These are phyloP conservation scores for Drosophila testacea DNA, from an alignment of 2,888 invertebrate species.

Conservation along the genomic window DNA sequence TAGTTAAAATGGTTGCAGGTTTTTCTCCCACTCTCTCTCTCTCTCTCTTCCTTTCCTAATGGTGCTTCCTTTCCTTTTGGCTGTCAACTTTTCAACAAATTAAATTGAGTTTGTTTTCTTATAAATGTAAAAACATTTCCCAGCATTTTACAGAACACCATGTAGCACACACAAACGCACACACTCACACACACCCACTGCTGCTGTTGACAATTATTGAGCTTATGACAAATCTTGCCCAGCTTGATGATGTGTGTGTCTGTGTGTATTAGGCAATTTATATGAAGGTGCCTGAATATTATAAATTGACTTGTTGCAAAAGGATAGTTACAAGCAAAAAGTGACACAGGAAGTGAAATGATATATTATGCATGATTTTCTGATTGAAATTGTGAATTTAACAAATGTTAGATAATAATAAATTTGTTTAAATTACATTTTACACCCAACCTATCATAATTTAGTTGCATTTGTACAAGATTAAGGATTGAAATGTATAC, in stretches of 20 bases:
- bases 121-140: constrained; percentile 73
- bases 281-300: constrained; percentile 16
- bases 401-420: neutral
- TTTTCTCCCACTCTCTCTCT: constrained; percentile 11
- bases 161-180: constrained; percentile 14
- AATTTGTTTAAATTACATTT: no score
- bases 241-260: constrained; percentile 14
- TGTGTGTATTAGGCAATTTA: constrained; percentile 4
- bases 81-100: constrained; percentile 67
- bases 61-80: constrained; percentile 9
- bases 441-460: no score
- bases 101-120: constrained; percentile 72
- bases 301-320: constrained; percentile 31
- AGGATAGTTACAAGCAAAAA: constrained; percentile 12
- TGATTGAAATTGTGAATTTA: constrained; percentile 3
- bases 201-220: constrained; percentile 67
- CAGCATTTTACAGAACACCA: constrained; percentile 62
- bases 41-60: neutral
- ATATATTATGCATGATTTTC: constrained; percentile 7
- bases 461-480: no score
- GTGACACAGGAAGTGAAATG: neutral
- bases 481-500: no score
- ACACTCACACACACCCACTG: neutral
- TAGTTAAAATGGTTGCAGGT: constrained; percentile 59
- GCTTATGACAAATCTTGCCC: constrained; percentile 61